Conservation (phyloP, 2,113 vertebrate species). For the Okapia johnstoni region DNA sequence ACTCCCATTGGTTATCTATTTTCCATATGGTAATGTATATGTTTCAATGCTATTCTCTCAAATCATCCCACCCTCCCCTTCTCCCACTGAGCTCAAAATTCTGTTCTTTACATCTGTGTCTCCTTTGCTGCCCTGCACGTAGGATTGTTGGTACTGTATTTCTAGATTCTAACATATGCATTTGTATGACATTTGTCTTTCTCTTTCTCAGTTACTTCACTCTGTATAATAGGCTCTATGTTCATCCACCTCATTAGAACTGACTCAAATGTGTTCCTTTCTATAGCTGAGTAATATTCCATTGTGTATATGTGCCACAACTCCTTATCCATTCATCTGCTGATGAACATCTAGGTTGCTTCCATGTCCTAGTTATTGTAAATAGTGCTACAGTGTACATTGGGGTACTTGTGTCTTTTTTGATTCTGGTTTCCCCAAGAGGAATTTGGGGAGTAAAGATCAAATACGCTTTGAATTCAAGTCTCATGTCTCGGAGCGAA, state of each 20-base stretch:
- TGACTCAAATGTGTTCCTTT: not conserved
- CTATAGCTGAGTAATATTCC: not conserved
- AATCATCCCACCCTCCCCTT: not conserved
- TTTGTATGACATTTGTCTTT: not conserved
- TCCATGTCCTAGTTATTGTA: not conserved
- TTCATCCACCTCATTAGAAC: not conserved
- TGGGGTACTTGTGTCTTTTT: not conserved
- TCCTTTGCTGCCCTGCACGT: not conserved
- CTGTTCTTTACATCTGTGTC: not conserved
- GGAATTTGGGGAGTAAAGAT: not conserved
- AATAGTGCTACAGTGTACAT: not conserved
- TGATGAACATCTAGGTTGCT: not conserved
- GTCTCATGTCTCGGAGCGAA: constrained; percentile 53
- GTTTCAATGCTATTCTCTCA: not conserved
- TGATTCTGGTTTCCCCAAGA: not conserved
- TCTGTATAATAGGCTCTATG: not conserved
- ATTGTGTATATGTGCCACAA: not conserved
- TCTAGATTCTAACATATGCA: not conserved
- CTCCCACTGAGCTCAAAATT: not conserved
- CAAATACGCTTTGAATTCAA: constrained; percentile 54
- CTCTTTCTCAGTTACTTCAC: not conserved
- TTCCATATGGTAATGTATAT: not conserved
- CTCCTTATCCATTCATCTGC: not conserved
- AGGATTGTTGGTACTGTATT: not conserved
- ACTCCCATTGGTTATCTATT: not conserved